These are phyloP conservation scores for Lumbricus terrestris DNA, from an alignment of 2,888 invertebrate genomes.

Conservation along the genomic window DNA sequence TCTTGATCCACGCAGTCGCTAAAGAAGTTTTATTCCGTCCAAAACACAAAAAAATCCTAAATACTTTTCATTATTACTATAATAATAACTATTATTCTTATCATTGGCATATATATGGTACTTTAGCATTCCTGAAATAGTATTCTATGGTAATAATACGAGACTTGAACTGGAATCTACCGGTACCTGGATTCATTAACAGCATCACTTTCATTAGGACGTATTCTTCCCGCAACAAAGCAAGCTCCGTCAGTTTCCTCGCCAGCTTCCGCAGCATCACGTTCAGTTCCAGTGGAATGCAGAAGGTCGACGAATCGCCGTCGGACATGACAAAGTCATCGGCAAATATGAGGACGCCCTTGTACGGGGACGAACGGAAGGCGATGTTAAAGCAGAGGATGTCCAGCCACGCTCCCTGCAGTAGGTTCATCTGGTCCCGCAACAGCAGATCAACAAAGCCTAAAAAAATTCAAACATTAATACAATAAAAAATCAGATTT, in stretches of 20 bases:
- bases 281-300: constrained; percentile 21
- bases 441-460: constrained; percentile 23
- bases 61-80: no score
- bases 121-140: no score
- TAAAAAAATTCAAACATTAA: constrained; percentile 7
- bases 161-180: background rate
- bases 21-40: no score
- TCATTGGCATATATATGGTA: no score
- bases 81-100: no score
- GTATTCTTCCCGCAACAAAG: constrained; percentile 24
- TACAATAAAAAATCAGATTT: background rate
- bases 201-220: constrained; percentile 25
- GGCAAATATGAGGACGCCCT: constrained; percentile 25
- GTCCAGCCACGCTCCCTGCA: constrained; percentile 27
- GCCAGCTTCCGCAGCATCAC: constrained; percentile 24
- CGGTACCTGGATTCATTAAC: constrained; percentile 29
- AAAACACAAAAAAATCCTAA: no score
- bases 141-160: no score
- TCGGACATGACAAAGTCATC: constrained; percentile 28
- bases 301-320: constrained; percentile 13
- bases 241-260: constrained; percentile 24
- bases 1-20: no score
- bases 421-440: constrained; percentile 28
- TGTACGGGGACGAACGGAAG: constrained; percentile 28
- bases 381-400: constrained; percentile 28